These are phyloP conservation scores for Euura lappo DNA, from an alignment of 1,140 invertebrate genomes.

Conservation along the genomic window DNA sequence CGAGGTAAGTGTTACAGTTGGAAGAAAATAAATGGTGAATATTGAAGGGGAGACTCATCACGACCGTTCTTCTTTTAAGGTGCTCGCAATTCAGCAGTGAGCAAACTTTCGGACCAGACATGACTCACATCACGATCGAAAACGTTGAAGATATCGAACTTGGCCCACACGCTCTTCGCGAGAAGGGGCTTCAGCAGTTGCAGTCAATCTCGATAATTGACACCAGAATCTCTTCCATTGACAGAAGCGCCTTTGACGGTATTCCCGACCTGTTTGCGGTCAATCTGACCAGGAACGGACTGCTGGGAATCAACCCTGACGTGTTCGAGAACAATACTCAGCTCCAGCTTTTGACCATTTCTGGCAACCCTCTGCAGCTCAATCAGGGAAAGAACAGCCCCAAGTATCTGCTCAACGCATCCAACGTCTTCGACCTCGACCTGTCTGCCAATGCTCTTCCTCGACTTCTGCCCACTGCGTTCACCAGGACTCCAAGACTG, in stretches of 20 bases:
- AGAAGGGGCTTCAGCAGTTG: constrained; percentile 48
- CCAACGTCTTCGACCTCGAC: constrained; percentile 70
- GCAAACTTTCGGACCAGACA: constrained; percentile 45
- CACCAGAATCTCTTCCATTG: constrained; percentile 47
- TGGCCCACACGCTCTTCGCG: constrained; percentile 44
- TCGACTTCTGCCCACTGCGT: constrained; percentile 65
- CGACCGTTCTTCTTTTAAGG: constrained; percentile 28
- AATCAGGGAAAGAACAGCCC: constrained; percentile 43
- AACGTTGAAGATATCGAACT: constrained; percentile 45
- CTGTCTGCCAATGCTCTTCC: constrained; percentile 70
- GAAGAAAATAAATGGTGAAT: constrained; percentile 3
- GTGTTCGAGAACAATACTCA: constrained; percentile 71
- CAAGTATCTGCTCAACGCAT: constrained; percentile 65
- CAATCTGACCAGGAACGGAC: constrained; percentile 69
- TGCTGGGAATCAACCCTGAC: constrained; percentile 68
- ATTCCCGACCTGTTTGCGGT: constrained; percentile 69
- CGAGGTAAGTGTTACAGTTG: constrained; percentile 49
- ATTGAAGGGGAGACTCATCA: background rate
- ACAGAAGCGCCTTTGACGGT: constrained; percentile 68
- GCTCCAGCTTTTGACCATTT: constrained; percentile 69
- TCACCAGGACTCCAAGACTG: constrained; percentile 66
- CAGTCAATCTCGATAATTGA: constrained; percentile 54
- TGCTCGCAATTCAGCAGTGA: constrained; percentile 49
- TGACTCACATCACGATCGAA: constrained; percentile 48
- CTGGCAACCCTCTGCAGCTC: constrained; percentile 69